Percentiles rank a stretch among this genome's conserved stretches.
phyloP scores from a whole-genome alignment of 2,113 vertebrate species.

The Microcebus murinus region DNA sequence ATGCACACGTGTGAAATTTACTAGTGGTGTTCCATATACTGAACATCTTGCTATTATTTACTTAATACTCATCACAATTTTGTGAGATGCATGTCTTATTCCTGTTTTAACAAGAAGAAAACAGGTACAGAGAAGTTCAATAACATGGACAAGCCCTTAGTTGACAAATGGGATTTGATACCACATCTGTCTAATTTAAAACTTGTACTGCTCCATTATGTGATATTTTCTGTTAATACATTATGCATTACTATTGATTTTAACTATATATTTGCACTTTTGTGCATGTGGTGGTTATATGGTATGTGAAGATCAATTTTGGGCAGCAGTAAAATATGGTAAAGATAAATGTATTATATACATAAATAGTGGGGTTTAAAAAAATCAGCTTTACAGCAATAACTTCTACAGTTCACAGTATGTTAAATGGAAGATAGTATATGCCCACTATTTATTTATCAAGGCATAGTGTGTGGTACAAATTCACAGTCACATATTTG shows the following conservation, averaged over 20 bases:
- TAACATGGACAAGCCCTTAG: neutral
- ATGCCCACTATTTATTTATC: neutral
- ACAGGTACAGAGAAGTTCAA: neutral
- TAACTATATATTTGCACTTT: neutral
- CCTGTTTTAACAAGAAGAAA: neutral
- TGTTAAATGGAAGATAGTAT: neutral
- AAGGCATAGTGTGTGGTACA: neutral
- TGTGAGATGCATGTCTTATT: neutral
- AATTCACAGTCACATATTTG: neutral
- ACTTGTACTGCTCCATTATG: neutral
- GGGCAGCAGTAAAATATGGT: neutral
- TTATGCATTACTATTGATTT: slow-evolving; percentile 14
- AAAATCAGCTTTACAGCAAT: neutral
- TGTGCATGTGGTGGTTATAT: neutral
- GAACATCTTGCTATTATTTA: neutral
- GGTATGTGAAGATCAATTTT: neutral
- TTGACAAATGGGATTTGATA: neutral
- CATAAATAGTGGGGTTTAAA: neutral
- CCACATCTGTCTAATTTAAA: neutral
- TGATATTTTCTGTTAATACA: neutral
- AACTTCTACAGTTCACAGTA: neutral
- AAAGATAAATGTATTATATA: neutral
- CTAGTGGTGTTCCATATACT: neutral
- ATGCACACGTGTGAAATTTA: neutral
- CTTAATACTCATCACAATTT: neutral